Evolutionary conservation across 2,797 vertebrate species (phyloP), one percentile per base, ranked within the genome.

Genomic region (Periophthalmus magnuspinnatus): DNA sequence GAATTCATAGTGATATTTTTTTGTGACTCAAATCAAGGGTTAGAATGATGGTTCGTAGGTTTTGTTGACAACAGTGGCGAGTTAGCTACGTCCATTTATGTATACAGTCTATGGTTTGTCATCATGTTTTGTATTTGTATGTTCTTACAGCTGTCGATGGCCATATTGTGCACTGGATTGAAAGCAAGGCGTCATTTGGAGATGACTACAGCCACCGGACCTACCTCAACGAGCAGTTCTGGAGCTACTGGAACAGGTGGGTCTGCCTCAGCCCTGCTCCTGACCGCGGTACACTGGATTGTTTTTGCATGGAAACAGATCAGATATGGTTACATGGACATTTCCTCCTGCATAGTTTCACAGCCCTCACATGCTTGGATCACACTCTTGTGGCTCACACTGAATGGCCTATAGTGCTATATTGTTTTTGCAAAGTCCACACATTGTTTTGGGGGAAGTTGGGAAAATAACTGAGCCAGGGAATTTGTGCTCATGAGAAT

Each of bases 211-310:
- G 97, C 84, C 98, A 99, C 86, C 94, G 93, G 62, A 93, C 94
- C 21, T 98, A 99, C 85, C 94, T 99, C 80, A 96, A 97, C 41
- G 98, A 99, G 83, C 98, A 99, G 84, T 99, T 99, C 89, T 99
- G 98, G 98, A 99, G 98, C 91, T 99, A 99, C 91, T 99, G 97
- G 95, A 99, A 99, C 93, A 97, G 97, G 98, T 97, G 45, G 80
- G 83, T 47, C 45, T 19, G 24, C 2, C 11, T 13, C 54, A 67
- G 21, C 55, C 6, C 28, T 64, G 7, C 6, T 9, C 34, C 28
- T 19, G 10, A 38, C 72, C 48, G n/a, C 50, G 33, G 13, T 1
- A 0, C 41, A 14, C 1, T 5, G 36, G 55, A 21, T 69, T 41
- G 64, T 68, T 58, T 73, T 73, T 54, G 21, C 24, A 5, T 17